Percentiles rank a stretch among this genome's conserved stretches.
Conservation (phyloP, 2,113 vertebrate genomes). For the Dicrurus megarhynchus region DNA sequence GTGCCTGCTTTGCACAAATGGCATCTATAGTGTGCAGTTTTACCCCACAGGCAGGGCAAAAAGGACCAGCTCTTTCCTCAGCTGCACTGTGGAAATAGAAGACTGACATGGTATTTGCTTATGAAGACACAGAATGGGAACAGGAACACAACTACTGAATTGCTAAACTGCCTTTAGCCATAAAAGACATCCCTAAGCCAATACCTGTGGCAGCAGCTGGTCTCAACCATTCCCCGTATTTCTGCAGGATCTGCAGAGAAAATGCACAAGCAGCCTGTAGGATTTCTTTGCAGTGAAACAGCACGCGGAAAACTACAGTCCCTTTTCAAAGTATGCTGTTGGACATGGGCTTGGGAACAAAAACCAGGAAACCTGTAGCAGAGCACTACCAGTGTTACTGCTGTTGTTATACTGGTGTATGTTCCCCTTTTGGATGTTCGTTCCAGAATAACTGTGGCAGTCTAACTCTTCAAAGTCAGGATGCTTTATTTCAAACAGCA, state of each 20-base stretch:
- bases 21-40: neutral
- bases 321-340: neutral
- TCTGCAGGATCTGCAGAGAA: neutral
- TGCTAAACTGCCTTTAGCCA: neutral
- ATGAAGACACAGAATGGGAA: neutral
- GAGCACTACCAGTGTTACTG: neutral
- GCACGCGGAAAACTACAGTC: neutral
- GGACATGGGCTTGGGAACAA: neutral
- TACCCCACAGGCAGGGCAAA: neutral
- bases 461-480: neutral
- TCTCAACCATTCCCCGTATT: accelerated
- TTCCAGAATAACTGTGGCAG: neutral
- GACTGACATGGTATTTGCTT: neutral
- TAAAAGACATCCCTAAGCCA: neutral
- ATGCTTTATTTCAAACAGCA: constrained; percentile 33
- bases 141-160: neutral
- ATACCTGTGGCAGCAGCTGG: neutral
- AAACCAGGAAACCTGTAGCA: neutral
- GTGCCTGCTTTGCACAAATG: neutral
- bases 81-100: neutral
- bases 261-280: neutral
- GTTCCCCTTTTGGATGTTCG: neutral
- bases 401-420: neutral
- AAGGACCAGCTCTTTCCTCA: neutral
- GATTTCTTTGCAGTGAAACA: neutral